Evolutionary conservation across 2,113 vertebrate genomes (phyloP).

Genomic region (Callipepla squamata): DNA sequence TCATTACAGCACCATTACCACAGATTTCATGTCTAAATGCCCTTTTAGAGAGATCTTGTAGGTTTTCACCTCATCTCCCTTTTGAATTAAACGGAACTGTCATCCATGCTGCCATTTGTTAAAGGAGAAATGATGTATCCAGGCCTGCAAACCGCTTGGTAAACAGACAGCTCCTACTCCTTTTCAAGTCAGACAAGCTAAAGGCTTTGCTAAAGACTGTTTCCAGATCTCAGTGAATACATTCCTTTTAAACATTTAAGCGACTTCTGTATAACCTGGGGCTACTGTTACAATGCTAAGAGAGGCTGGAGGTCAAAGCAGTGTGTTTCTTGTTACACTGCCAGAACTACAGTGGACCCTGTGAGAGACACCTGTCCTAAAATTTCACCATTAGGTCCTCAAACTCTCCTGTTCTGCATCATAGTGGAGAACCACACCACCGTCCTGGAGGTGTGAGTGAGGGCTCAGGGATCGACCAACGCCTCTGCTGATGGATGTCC

Average conservation of each 20-base stretch:
- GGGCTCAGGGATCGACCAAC: neutral
- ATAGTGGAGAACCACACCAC: neutral
- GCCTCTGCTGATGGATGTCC: neutral
- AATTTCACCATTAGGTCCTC: neutral
- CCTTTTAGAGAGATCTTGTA: neutral
- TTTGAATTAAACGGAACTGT: neutral
- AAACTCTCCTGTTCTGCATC: neutral
- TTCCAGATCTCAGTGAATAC: neutral
- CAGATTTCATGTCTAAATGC: neutral
- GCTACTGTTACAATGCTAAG: neutral
- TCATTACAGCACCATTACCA: neutral
- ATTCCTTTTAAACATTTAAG: neutral
- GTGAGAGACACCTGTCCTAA: neutral
- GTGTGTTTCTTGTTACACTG: neutral
- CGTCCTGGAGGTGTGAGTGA: neutral
- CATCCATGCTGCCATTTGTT: neutral
- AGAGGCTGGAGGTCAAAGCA: neutral
- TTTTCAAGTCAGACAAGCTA: neutral
- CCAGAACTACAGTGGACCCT: neutral
- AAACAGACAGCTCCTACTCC: neutral
- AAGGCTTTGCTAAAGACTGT: neutral
- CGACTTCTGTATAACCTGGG: neutral
- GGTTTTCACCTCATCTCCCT: neutral
- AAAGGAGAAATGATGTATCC: neutral
- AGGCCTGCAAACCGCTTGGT: neutral